Base-by-base conservation (phyloP, 2,113 vertebrate genomes). In the Chlorodrepanis virens region DNA sequence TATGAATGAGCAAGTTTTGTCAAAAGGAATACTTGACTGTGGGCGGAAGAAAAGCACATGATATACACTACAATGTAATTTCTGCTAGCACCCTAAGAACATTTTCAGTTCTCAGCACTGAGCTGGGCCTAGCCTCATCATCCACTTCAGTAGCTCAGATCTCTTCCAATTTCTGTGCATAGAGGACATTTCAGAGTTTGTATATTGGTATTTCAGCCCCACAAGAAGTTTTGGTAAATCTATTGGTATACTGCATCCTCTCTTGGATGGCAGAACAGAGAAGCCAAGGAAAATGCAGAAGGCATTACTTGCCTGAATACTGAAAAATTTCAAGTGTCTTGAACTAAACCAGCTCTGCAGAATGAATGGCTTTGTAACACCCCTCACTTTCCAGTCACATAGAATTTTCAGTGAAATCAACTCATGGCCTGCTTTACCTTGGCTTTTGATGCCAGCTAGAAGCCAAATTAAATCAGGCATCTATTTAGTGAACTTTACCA, bases 121-220 rank as follows among this genome's bases (percentile, higher is more conserved):
- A 74, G 37, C 17, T 45, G 33, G 24, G 50, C 54, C 29, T 56
- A 61, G 20, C 12, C 28, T 60, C n/a, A 52, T 37, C n/a, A 71
- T 29, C 5, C 7, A 14, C 8, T 50, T 57, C 20, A 45, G 10
- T 12, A 39, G 42, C 40, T 11, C 33, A 20, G 14, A 31, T 69
- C 9, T 35, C 14, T 85, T 50, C 11, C 6, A 11, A 35, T 71
- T 75, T 83, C 49, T 59, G 27, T 15, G 14, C 11, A 12, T 1
- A 40, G 18, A 39, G 6, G 20, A 49, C 12, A 47, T 60, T 37
- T 72, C 20, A 35, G 24, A 64, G 31, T n/a, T 47, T 37, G 8
- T 0, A 0, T 39, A 19, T 39, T 1, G 0, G 10, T 74, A 45
- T 77, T 69, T 83, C 39, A 49, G 14, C 31, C n/a, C n/a, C 24